These are phyloP conservation scores for Chironex yamaguchii DNA, from an alignment of 30 jellyfish, hydroid and myxozoan species.

Conservation along the genomic window DNA sequence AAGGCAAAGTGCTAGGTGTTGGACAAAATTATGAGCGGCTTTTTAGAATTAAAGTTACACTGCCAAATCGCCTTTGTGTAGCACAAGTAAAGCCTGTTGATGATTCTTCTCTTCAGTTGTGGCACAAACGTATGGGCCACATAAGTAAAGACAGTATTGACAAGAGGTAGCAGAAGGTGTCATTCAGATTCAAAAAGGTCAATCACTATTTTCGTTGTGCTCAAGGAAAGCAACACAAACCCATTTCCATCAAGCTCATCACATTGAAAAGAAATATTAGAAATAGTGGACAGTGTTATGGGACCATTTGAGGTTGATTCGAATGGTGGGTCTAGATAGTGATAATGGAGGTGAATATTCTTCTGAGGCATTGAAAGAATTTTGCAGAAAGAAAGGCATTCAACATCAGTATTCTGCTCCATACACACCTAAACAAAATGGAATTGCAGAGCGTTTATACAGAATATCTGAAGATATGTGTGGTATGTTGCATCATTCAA, in stretches of 20 bases:
- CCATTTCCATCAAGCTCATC: constrained; percentile 27
- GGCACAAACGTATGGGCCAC: constrained; percentile 28
- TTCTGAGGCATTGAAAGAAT: constrained; percentile 2
- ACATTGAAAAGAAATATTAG: constrained; percentile 7
- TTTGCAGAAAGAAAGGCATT: constrained; percentile 40
- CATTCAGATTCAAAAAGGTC: background rate
- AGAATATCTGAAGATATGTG: constrained; percentile 29
- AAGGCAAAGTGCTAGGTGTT: constrained; percentile 10
- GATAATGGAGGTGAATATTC: constrained; percentile 43
- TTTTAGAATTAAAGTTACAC: constrained; percentile 6
- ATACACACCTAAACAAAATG: constrained; percentile 49
- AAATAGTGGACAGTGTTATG: constrained; percentile 38
- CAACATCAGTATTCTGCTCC: constrained; percentile 25
- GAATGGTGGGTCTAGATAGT: constrained; percentile 49
- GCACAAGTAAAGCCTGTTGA: constrained; percentile 20
- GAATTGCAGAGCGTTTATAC: constrained; percentile 43
- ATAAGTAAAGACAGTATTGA: background rate
- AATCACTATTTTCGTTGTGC: constrained; percentile 47
- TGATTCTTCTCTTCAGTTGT: background rate
- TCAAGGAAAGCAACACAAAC: constrained; percentile 48
- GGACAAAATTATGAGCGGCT: constrained; percentile 29
- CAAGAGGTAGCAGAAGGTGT: constrained; percentile 44
- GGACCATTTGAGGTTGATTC: constrained; percentile 53
- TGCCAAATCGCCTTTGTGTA: constrained; percentile 30
- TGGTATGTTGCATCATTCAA: constrained; percentile 46